Percentiles rank a stretch among this genome's conserved stretches.
Evolutionary conservation across 2,888 invertebrate species (phyloP).

Genomic region (Syrista parreyssii): DNA sequence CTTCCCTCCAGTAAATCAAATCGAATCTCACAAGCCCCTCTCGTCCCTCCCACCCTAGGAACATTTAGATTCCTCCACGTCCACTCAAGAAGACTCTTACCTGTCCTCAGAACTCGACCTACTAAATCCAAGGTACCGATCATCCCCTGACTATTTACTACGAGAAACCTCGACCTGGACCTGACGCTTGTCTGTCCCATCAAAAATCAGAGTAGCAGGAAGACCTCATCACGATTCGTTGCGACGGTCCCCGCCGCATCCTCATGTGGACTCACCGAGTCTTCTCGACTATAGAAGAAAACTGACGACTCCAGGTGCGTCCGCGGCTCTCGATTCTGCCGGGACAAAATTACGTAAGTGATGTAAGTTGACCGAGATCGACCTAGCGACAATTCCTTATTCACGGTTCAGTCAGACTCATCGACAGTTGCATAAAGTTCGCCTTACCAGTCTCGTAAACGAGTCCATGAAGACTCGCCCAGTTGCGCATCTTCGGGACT

Average conservation of each 20-base stretch:
- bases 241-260: too few species aligned
- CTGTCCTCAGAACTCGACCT: constrained; percentile 42
- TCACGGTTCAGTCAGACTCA: background rate
- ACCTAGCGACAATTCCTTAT: background rate
- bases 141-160: too few species aligned
- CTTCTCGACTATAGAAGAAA: too few species aligned
- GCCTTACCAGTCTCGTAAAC: too few species aligned
- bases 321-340: constrained; percentile 15
- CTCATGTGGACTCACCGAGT: too few species aligned
- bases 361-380: constrained; percentile 43
- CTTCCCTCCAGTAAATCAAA: too few species aligned
- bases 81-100: constrained; percentile 41
- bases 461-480: too few species aligned
- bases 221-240: too few species aligned
- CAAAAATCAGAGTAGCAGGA: too few species aligned
- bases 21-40: background rate
- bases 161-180: too few species aligned
- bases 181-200: too few species aligned
- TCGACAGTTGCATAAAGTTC: too few species aligned
- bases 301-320: background rate
- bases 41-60: constrained; percentile 26
- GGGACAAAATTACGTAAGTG: constrained; percentile 58
- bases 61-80: constrained; percentile 36
- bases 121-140: constrained; percentile 38
- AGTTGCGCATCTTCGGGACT: background rate